Evolutionary conservation across 2,888 invertebrate species (phyloP), one percentile per base, ranked within the genome.

Genomic region (Leptopterna dolabrata): DNA sequence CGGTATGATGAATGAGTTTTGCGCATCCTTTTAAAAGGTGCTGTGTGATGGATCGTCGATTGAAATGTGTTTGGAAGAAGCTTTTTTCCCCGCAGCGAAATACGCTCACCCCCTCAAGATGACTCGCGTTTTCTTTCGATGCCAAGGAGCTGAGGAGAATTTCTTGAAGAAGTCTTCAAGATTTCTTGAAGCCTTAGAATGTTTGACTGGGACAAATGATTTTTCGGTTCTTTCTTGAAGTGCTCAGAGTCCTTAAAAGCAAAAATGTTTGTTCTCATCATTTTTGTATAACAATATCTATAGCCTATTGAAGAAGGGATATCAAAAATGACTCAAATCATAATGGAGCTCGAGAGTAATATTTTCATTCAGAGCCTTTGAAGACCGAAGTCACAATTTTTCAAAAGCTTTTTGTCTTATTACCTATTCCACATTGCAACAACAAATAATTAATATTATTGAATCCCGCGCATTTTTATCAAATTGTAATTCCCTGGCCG

Each of bases 1-100:
- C 76, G 76, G 76, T 86, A 76, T 86, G 86, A 86, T 86, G 86
- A 86, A 86, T 86, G 86, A 86, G 43, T 11, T 45, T 70, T 29
- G 29, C 63, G 63, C 63, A n/a, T 51, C n/a, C 63, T 70, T 84
- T 43, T 41, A 16, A 70, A 55, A 71, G 19, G 16, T n/a, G 36
- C 63, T 13, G 55, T 27, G 27, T 84, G 86, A 86, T 86, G 76
- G 86, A 86, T 86, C 19, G 76, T 29, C 45, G 76, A 76, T 86
- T 76, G 86, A 71, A 84, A 71, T 43, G 30, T 84, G 70, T 84
- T 86, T 86, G 47, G 51, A 76, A 36, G 47, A 24, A 6, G 13
- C 0, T 86, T 76, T 86, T 86, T 70, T 84, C 36, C 11, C 9
- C 11, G 78, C 7, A 7, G 76, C 2, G 73, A n/a, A 76, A 76